Conservation (phyloP, 2,797 vertebrate species). For the Micrastur ruficollis region DNA sequence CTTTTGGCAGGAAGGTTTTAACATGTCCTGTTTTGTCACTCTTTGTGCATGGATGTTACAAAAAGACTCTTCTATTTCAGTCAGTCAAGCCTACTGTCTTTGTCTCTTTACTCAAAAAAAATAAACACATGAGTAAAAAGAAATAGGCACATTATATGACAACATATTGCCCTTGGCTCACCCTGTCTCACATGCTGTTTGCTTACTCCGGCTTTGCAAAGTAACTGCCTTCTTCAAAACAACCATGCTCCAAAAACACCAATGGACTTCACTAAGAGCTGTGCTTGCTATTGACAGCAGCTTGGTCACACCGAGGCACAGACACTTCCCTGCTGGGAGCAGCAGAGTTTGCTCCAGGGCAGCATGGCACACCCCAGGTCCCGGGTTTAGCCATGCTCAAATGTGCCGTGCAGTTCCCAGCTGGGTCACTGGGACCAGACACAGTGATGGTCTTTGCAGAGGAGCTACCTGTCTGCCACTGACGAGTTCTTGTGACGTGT, state of each 20-base stretch:
- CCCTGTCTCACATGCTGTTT: not conserved
- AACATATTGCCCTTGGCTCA: not conserved
- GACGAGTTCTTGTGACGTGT: rapidly evolving
- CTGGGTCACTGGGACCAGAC: not conserved
- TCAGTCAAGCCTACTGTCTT: not conserved
- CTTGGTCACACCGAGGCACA: rapidly evolving
- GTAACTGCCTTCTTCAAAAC: not conserved
- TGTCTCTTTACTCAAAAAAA: not conserved
- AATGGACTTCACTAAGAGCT: not conserved
- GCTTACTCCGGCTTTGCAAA: not conserved
- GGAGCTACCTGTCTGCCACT: rapidly evolving
- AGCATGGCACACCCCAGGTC: not conserved
- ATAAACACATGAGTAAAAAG: not conserved
- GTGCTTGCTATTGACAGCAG: not conserved
- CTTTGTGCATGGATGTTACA: not conserved
- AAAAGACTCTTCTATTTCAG: not conserved
- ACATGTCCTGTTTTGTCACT: not conserved
- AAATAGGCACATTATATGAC: not conserved
- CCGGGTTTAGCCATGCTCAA: not conserved
- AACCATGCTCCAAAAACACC: not conserved
- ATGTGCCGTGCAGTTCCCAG: rapidly evolving
- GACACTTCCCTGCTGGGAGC: not conserved
- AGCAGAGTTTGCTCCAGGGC: not conserved
- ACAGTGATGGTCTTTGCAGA: not conserved
- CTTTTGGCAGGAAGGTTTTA: not conserved